Evolutionary conservation across 2,797 vertebrate genomes (phyloP), one percentile per base, ranked within the genome.

Genomic region (Cuniculus paca): DNA sequence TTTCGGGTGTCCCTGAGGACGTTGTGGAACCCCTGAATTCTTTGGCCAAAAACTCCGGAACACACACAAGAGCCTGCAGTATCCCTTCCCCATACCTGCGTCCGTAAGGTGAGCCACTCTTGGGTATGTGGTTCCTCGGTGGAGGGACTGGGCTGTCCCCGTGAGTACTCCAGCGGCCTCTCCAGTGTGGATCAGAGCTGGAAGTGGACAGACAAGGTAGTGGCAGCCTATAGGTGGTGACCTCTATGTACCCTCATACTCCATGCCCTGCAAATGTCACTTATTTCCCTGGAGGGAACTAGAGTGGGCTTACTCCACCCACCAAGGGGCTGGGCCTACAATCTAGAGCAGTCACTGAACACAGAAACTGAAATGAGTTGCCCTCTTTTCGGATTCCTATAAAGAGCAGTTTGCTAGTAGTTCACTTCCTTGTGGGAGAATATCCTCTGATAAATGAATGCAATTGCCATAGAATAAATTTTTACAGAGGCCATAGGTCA

Each of bases 371-470:
- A 54, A 83, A 56, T 39, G 42, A 77, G 36, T 56, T 74, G 31
- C 39, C 65, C 5, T 95, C 50, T 92, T 28, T 61, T 60, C 70
- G 12, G 28, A 31, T 72, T 90, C 34, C 19, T 26, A 5, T 80
- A 77, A 89, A 31, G 48, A 96, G 34, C 56, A 63, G 45, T 92
- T 96, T 91, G 48, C 78, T 75, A 87, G 39, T 60, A 75, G 26
- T 22, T 14, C 58, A 48, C 79, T 90, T 90, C 12, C 50, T 83
- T 78, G 36, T 79, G 89, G 63, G 80, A 92, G 48, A 83, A 48
- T 92, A n/a, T 84, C 52, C 19, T 93, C 39, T 75, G 70, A 68
- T 68, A 89, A 90, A 77, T 72, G 42, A 77, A 50, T 92, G 9
- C 19, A 81, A 88, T 78, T 85, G 24, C 10, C 58, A 88, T 61